Base-by-base conservation (phyloP, 2,888 invertebrate genomes). In the Vesta saturnalis region DNA sequence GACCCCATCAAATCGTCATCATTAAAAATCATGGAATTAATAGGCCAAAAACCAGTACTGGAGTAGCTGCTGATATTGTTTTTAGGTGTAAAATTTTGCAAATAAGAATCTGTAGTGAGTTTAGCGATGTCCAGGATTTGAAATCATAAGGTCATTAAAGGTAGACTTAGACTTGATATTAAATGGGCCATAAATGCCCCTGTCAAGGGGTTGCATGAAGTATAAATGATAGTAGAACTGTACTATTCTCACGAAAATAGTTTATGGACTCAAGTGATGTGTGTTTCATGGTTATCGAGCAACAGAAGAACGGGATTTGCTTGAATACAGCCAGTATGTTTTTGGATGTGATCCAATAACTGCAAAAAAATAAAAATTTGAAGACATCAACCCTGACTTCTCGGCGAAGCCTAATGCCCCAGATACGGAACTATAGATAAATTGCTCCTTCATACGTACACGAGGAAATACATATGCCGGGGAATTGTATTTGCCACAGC, bases 151-250 rank as follows among this genome's bases (percentile, higher is more conserved):
- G 43, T 43, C 43, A 43, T 43, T 43, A 43, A 8, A 43, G 43
- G 43, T 12, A 23, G 23, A 3, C 23, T 23, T 23, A 23, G 4
- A 43, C 10, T 12, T 43, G 43, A 12, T 43, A 3, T 43, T 43
- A 43, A 43, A 43, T 74, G 78, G 76, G 5, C 74, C 74, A 70
- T 71, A 76, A 10, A 78, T 68, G 15, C 70, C 46, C 10, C 14
- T 57, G 10, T 14, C 43, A 43, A 18, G 21, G 52, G 18, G 52
- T 19, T 52, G 52, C 52, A 52, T 52, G 55, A 4, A 77, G 79
- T 1, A 77, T 77, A 64, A 80, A 76, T 8, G 77, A 72, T 18
- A 80, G 58, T 55, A 79, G 56, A 8, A 77, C 69, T 16, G 81
- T 73, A 10, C 77, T 12, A 43, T 43, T 43, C 14, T 43, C 43